Evolutionary conservation across 2,888 invertebrate genomes (phyloP).

Genomic region (Priocnemis perturbator): DNA sequence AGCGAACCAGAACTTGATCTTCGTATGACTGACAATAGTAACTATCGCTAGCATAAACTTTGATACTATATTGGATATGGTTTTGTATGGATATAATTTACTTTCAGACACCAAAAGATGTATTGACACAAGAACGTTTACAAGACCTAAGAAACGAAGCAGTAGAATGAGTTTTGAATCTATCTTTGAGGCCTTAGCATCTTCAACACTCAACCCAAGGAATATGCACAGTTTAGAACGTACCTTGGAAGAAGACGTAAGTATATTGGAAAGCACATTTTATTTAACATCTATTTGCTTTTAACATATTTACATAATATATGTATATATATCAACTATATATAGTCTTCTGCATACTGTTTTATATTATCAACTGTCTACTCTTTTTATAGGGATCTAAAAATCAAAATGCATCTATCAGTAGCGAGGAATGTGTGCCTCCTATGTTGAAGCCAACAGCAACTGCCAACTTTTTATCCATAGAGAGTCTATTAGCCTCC

Average conservation of each 20-base stretch:
- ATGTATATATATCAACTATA: too few relatives aligned
- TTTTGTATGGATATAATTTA: too few relatives aligned
- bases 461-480: conserved; percentile 11
- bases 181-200: conserved; percentile 54
- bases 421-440: conserved; percentile 55
- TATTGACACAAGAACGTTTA: conserved; percentile 84
- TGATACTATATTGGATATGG: too few relatives aligned
- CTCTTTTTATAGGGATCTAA: conserved; percentile 34
- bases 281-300: too few relatives aligned
- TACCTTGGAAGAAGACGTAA: conserved; percentile 36
- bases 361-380: too few relatives aligned
- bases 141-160: conserved; percentile 80
- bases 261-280: conserved; percentile 1
- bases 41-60: neutral
- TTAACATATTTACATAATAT: too few relatives aligned
- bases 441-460: conserved; percentile 59
- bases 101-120: conserved; percentile 49
- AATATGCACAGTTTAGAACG: conserved; percentile 6
- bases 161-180: conserved; percentile 80
- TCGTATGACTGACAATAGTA: conserved; percentile 11
- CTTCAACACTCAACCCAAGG: conserved; percentile 19
- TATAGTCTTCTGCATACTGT: too few relatives aligned
- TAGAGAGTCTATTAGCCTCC: conserved; percentile 42
- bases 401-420: conserved; percentile 17
- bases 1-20: conserved; percentile 38